Base-by-base conservation (phyloP, 2,113 vertebrate species). In the Piaya cayana region DNA sequence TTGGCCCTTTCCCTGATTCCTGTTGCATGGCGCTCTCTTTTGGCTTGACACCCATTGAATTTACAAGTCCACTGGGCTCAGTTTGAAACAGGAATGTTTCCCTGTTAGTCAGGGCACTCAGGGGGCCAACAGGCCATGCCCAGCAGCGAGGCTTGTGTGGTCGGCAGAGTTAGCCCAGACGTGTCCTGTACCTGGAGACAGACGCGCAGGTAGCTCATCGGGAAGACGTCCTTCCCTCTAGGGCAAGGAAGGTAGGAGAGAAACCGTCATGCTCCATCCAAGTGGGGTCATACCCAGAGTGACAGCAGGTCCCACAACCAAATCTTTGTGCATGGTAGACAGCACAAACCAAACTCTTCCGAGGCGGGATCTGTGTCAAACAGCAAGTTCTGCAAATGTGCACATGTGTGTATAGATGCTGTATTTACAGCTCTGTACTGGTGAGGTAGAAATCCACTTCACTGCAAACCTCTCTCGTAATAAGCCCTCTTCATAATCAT, bases 361-460 rank as follows among this genome's bases (percentile, higher is more conserved):
- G 22, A 15, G 18, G 37, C 15, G 25, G 26, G n/a, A 37, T 37
- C 55, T 11, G 7, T 2, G 0, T 49, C 29, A 60, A 55, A 43
- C 50, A 49, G 22, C 56, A 64, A 53, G 49, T 36, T n/a, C n/a
- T 12, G 3, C 39, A 1, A 4, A 12, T 63, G 27, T 56, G 60
- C 55, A 68, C 1, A 0, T 27, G 2, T 20, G 2, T 5, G 1
- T 55, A 5, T 15, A 37, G 80, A 3, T 55, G 12, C 18, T 37
- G 15, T 8, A 65, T 20, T 37, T 53, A 30, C 43, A 74, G 67
- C 71, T 62, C 49, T 34, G 36, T 6, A 25, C 34, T 30, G 69
- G 69, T 39, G 17, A 7, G n/a, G 6, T 13, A 0, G 9, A 20
- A 77, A 9, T 39, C 69, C 60, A 19, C 58, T 49, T 50, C 45